A percentile compares a stretch with the other conserved stretches of the same genome.
Evolutionary conservation across 2,113 vertebrate species (phyloP).

Genomic region (Trichomycterus rosablanca): DNA sequence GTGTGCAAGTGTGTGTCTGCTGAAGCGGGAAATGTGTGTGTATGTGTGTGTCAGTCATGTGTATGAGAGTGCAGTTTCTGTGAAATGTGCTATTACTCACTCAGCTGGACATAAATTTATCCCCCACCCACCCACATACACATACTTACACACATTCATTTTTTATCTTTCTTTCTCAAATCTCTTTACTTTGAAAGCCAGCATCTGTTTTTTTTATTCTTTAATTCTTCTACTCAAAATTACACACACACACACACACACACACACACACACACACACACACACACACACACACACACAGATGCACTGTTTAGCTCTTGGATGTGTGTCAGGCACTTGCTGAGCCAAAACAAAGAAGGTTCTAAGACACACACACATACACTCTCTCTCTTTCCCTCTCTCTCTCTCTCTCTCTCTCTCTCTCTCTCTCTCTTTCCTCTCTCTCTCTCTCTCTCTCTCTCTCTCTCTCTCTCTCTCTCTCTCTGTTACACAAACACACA

Average conservation of each 20-base stretch:
- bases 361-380: conserved; percentile 31
- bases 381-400: no score
- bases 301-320: conserved; percentile 34
- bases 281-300: conserved; percentile 34
- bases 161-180: conserved; percentile 2
- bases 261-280: conserved; percentile 27
- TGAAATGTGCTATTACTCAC: conserved; percentile 39
- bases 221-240: background rate
- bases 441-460: conserved; percentile 12
- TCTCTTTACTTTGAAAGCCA: background rate
- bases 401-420: conserved; percentile 11
- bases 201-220: conserved; percentile 8
- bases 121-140: conserved; percentile 14
- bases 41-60: background rate
- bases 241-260: background rate
- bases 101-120: conserved; percentile 43
- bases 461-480: conserved; percentile 12
- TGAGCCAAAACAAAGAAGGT: conserved; percentile 45
- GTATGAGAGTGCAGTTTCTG: conserved; percentile 16
- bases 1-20: background rate
- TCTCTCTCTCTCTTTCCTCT: conserved; percentile 8
- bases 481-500: background rate
- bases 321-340: conserved; percentile 39
- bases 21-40: background rate
- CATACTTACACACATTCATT: conserved; percentile 9